phyloP scores from a whole-genome alignment of 2,888 invertebrate genomes.

The Chydorus sphaericus region DNA sequence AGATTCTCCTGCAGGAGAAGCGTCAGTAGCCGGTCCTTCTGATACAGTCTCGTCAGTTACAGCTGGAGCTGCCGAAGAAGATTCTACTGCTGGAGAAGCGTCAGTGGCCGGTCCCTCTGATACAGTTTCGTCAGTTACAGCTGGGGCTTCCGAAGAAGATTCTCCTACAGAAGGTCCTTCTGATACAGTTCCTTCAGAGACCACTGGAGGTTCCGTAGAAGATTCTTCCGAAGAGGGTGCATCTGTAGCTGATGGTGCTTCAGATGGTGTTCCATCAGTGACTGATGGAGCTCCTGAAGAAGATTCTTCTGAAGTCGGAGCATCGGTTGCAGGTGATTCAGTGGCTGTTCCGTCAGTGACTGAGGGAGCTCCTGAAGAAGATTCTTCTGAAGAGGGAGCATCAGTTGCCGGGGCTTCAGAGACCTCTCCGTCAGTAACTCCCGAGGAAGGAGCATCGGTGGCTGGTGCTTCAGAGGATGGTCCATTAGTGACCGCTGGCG shows the following conservation, averaged over 20 bases:
- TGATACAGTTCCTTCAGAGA: neutral
- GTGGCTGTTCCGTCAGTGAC: slow-evolving; percentile 11
- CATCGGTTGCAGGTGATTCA: neutral
- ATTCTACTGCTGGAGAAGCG: neutral
- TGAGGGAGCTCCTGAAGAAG: neutral
- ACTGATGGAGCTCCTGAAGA: neutral
- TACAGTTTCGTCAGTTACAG: neutral
- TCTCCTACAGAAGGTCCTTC: neutral
- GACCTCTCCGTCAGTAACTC: neutral
- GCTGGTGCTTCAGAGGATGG: slow-evolving; percentile 13
- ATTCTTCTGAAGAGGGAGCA: neutral
- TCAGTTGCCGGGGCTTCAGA: neutral
- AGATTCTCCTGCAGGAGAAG: neutral
- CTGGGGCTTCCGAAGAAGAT: neutral
- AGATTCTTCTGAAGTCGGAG: neutral
- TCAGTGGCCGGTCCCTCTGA: neutral
- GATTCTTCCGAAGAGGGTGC: neutral
- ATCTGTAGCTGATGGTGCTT: neutral
- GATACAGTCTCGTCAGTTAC: neutral
- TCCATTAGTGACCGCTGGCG: neutral
- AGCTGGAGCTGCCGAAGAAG: neutral
- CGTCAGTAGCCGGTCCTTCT: neutral
- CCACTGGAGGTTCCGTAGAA: neutral
- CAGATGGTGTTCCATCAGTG: neutral
- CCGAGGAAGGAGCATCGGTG: neutral